A percentile compares a stretch with the other conserved stretches of the same genome.
Conservation (phyloP, 2,113 vertebrate species). For the Onychostruthus taczanowskii region DNA sequence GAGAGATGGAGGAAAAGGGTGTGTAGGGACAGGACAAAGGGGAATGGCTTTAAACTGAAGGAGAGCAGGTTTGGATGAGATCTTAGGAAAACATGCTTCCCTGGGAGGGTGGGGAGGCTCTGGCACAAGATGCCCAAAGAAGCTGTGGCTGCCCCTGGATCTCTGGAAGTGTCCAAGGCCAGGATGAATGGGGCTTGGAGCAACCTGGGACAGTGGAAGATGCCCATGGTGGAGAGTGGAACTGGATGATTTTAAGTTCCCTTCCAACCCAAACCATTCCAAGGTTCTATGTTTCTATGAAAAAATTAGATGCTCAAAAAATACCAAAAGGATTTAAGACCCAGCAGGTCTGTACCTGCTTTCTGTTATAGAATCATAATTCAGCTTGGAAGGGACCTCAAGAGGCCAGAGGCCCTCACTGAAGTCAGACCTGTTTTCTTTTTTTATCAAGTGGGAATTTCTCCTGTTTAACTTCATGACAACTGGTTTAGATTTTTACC, state of each 20-base stretch:
- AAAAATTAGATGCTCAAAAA: neutral
- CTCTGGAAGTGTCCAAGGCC: neutral
- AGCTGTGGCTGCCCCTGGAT: neutral
- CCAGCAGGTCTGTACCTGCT: neutral
- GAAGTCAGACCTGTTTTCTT: neutral
- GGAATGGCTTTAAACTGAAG: neutral
- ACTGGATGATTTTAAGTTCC: neutral
- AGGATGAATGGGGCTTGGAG: neutral
- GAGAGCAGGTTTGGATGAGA: neutral
- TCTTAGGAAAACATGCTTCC: neutral
- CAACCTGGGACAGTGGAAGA: neutral
- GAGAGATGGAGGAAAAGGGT: neutral
- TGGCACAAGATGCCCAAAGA: neutral
- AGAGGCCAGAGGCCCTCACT: neutral
- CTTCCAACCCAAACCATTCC: neutral
- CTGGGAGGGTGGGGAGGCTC: neutral
- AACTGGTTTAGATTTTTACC: neutral
- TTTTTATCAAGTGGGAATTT: neutral
- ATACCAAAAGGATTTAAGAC: neutral
- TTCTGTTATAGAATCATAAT: neutral
- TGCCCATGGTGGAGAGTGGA: neutral
- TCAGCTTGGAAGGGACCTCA: neutral
- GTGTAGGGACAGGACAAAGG: neutral
- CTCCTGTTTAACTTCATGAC: neutral
- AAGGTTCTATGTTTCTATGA: neutral